Percentiles rank a stretch among this genome's conserved stretches.
These are phyloP conservation scores for Lasioglossum morio DNA, from an alignment of 2,888 invertebrate genomes.

Conservation along the genomic window DNA sequence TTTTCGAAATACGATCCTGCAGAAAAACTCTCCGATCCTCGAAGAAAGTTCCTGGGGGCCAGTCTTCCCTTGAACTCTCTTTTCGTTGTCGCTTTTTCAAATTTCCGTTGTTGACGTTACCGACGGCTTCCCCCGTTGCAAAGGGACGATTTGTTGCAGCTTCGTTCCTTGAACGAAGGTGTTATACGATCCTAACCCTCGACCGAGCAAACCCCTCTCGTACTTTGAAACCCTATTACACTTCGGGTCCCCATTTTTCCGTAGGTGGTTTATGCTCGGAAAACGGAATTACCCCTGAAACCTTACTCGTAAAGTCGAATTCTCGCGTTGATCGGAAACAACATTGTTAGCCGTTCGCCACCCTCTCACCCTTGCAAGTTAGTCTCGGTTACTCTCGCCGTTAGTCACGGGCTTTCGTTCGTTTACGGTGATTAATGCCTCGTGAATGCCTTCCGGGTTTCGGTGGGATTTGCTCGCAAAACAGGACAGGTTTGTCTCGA, in stretches of 20 bases:
- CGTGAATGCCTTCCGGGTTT: background rate
- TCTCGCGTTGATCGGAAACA: conserved; percentile 4
- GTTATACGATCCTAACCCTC: background rate
- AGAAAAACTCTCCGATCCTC: too few relatives aligned
- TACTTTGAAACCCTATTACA: background rate
- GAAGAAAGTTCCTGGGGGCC: too few relatives aligned
- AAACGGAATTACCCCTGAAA: background rate
- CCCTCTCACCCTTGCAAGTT: background rate
- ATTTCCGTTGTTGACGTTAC: too few relatives aligned
- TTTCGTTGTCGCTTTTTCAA: too few relatives aligned
- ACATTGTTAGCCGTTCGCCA: background rate
- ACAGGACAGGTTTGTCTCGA: background rate
- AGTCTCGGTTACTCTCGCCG: background rate
- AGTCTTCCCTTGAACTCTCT: too few relatives aligned
- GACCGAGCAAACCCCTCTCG: background rate
- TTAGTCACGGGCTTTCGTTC: conserved; percentile 19
- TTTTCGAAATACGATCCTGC: too few relatives aligned
- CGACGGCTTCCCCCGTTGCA: background rate
- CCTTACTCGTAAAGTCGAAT: background rate
- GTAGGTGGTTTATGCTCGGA: background rate
- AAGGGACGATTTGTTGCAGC: background rate
- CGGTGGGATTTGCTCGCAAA: background rate
- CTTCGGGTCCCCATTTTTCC: background rate
- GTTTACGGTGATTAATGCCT: conserved; percentile 4
- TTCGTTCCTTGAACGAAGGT: background rate